These are phyloP conservation scores for Meriones unguiculatus DNA, from an alignment of 2,113 vertebrate genomes.

Conservation along the genomic window DNA sequence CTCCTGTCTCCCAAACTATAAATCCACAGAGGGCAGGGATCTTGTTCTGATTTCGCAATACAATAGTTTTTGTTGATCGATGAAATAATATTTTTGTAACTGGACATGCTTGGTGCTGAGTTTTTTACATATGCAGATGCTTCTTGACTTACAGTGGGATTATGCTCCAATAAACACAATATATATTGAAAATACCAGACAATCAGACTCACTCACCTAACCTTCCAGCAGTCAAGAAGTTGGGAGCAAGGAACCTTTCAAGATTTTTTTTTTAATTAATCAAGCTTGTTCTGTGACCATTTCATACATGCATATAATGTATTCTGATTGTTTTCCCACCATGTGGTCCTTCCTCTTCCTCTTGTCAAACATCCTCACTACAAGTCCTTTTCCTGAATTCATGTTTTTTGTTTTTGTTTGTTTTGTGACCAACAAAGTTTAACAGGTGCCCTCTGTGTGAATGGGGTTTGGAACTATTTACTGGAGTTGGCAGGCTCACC, in stretches of 20 bases:
- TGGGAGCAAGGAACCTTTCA: fast-evolving
- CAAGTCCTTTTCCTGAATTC: not conserved
- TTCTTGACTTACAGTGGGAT: not conserved
- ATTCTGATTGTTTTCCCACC: not conserved
- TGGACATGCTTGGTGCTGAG: not conserved
- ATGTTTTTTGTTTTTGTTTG: not conserved
- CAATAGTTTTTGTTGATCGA: not conserved
- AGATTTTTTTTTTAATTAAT: not conserved
- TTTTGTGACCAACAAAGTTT: no score
- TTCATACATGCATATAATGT: not conserved
- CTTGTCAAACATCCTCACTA: not conserved
- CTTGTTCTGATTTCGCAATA: not conserved
- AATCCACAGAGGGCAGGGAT: no score
- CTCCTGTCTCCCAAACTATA: no score
- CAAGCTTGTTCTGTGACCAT: not conserved
- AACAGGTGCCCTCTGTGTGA: not conserved
- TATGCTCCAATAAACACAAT: not conserved
- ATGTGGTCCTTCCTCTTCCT: not conserved
- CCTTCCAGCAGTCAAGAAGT: fast-evolving
- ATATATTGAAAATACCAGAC: not conserved
- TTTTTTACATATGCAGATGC: not conserved
- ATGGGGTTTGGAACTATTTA: not conserved
- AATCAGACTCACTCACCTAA: not conserved
- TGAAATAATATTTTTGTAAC: not conserved
- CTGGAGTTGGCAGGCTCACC: no score